phyloP scores from a whole-genome alignment of 2,113 vertebrate genomes.

The Tupaia chinensis region DNA sequence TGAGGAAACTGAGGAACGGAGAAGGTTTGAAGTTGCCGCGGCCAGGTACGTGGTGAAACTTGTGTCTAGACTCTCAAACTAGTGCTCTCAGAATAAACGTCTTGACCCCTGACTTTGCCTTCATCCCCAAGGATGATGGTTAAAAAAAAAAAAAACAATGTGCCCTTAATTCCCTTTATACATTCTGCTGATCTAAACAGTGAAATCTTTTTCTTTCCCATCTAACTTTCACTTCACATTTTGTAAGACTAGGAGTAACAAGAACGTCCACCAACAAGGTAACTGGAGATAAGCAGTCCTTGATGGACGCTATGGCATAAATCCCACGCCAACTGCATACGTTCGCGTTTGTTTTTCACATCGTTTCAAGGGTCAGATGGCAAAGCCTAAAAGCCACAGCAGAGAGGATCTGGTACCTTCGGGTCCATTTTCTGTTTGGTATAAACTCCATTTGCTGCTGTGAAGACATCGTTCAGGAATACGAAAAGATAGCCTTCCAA shows the following conservation, averaged over 20 bases:
- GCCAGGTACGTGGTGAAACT: neutral
- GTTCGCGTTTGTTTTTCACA: neutral
- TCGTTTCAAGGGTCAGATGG: neutral
- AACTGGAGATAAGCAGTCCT: neutral
- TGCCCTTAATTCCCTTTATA: neutral
- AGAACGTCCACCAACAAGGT: neutral
- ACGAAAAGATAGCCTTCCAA: constrained; percentile 92
- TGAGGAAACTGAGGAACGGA: neutral
- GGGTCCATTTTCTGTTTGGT: constrained; percentile 94
- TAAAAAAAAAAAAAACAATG: neutral
- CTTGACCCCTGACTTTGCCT: neutral
- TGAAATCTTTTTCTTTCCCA: neutral
- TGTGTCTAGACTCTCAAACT: neutral
- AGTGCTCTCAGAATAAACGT: neutral
- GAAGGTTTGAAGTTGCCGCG: neutral
- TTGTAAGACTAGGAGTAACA: neutral
- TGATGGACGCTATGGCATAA: neutral
- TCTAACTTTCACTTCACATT: constrained; percentile 11
- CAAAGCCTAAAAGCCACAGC: neutral
- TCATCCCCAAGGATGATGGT: neutral
- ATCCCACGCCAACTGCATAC: neutral
- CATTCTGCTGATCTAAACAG: neutral
- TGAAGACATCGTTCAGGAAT: constrained; percentile 95
- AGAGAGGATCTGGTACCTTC: constrained; percentile 87
- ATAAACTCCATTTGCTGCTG: constrained; percentile 94